phyloP scores from a whole-genome alignment of 2,113 vertebrate species.

The Zingel zingel region DNA sequence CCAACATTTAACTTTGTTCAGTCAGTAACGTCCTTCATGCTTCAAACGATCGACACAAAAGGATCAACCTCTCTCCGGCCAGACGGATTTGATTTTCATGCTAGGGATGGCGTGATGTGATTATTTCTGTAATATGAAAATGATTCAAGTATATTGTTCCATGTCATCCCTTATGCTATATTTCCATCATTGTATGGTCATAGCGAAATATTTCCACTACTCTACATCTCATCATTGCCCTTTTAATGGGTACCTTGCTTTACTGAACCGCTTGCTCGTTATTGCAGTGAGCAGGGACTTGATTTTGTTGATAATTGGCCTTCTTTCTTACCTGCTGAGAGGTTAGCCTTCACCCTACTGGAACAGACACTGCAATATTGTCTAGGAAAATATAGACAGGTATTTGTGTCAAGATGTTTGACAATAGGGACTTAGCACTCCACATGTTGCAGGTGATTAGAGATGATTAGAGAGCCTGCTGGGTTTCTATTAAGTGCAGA shows the following conservation, averaged over 20 bases:
- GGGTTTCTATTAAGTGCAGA: background rate
- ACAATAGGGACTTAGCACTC: background rate
- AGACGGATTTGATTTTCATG: conserved; percentile 48
- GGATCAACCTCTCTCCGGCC: conserved; percentile 26
- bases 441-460: background rate
- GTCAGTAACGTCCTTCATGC: conserved; percentile 31
- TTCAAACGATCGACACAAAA: conserved; percentile 18
- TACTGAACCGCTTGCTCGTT: background rate
- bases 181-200: background rate
- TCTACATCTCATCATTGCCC: background rate
- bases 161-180: conserved; percentile 2
- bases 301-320: background rate
- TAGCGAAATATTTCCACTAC: background rate
- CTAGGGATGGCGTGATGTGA: background rate
- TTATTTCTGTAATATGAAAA: conserved; percentile 41
- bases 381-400: background rate
- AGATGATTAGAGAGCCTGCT: background rate
- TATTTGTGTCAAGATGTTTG: background rate
- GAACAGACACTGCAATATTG: background rate
- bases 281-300: background rate
- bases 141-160: conserved; percentile 18
- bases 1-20: conserved; percentile 49
- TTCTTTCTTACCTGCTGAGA: too few relatives aligned
- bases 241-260: background rate
- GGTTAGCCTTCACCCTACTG: background rate